Percentiles rank a stretch among this genome's conserved stretches.
Conservation (phyloP, 2,113 vertebrate genomes). For the Cheilinus undulatus region DNA sequence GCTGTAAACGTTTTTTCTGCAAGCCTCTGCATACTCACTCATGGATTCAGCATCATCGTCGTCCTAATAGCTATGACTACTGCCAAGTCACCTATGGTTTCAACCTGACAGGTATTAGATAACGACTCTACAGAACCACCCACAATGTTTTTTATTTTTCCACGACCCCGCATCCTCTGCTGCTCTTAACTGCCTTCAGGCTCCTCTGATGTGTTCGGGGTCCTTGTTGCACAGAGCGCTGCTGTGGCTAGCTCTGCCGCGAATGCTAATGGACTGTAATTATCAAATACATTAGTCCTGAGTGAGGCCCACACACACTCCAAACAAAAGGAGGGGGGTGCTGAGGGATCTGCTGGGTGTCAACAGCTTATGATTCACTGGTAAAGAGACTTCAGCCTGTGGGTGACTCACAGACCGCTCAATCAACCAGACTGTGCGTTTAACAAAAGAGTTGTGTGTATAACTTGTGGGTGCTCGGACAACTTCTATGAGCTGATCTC, state of each 20-base stretch:
- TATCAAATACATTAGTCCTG: slow-evolving; percentile 77
- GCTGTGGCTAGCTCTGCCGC: slow-evolving; percentile 42
- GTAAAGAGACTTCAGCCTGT: slow-evolving; percentile 25
- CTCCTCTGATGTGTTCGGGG: slow-evolving; percentile 36
- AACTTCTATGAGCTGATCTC: slow-evolving; percentile 7
- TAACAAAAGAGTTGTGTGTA: slow-evolving; percentile 28
- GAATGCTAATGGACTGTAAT: slow-evolving; percentile 76
- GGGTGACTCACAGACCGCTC: slow-evolving; percentile 60
- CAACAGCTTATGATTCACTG: slow-evolving; percentile 69
- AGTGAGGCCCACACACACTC: slow-evolving; percentile 66
- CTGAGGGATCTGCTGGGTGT: slow-evolving; percentile 53
- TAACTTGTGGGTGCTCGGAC: slow-evolving; percentile 1
- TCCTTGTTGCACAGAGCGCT: slow-evolving; percentile 30
- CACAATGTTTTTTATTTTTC: slow-evolving; percentile 37
- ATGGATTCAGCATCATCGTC: slow-evolving; percentile 9
- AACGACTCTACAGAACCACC: slow-evolving; percentile 65
- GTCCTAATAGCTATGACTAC: neutral
- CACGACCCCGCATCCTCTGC: slow-evolving; percentile 36
- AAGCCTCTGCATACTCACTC: slow-evolving; percentile 9
- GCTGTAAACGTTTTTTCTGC: too few relatives aligned
- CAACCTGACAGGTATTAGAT: slow-evolving; percentile 65
- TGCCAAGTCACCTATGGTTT: slow-evolving; percentile 49
- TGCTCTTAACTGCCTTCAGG: slow-evolving; percentile 52
- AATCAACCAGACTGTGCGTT: slow-evolving; percentile 38
- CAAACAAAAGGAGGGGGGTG: slow-evolving; percentile 55